Base-by-base conservation (phyloP, 2,888 invertebrate species). In the Bombylius major region DNA sequence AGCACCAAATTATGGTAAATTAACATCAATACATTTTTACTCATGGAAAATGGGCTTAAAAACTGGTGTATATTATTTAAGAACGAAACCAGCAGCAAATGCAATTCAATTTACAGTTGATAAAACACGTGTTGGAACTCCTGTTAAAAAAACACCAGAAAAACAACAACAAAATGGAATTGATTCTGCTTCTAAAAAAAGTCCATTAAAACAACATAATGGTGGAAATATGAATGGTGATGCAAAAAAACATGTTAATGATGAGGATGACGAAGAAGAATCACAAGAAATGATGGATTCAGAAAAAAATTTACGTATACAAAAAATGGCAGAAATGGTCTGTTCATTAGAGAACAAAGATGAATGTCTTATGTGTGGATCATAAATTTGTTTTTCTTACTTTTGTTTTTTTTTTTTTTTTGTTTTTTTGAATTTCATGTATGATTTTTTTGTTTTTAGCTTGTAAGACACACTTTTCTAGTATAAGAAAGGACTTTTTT, bases 41-140 rank as follows among this genome's bases (percentile, higher is more conserved):
- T 92, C 91, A 0, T 99, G 99, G 99, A 87, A 90, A 76, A 81
- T 87, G 75, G 98, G 98, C 5, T 77, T 99, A 57, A 99, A 99
- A 77, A 99, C 98, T 3, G 99, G 99, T 53, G 97, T 99, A 97
- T 99, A 99, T 73, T 98, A 99, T 71, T 77, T 99, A 61, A 82
- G 97, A 52, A 97, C 96, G 0, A 96, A 95, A 70, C 93, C 98
- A 7, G 98, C 98, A 1, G 94, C 89, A 3, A 87, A 91, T 71
- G 94, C 98, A 6, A 93, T 98, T 64, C 95, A 99, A 70, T 98
- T 99, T 72, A 98, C 98, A 0, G 95, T 98, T 0, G 95, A 98
- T 73, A 97, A 97, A 70, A 76, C 79, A 1, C 84, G 81, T 65
- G 69, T 86, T 33, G 69, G 69, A 1, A 39, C 56, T 14, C 39